Evolutionary conservation across 64 coral and sea anemone genomes (phyloP).

Genomic region (Montipora sp.): DNA sequence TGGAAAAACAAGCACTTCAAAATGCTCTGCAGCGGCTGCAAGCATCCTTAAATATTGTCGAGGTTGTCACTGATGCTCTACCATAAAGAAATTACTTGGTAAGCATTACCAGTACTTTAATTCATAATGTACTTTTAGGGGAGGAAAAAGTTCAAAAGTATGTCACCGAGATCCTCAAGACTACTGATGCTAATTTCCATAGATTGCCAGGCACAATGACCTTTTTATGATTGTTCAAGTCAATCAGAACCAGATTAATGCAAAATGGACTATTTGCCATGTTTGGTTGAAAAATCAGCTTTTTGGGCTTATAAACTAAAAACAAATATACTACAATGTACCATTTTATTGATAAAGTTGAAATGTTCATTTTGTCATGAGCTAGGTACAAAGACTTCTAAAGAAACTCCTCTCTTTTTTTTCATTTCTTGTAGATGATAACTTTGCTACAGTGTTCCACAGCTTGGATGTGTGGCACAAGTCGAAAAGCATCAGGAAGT

Average conservation of each 20-base stretch:
- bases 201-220: not conserved
- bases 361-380: not conserved
- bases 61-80: not conserved
- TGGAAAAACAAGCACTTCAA: not conserved
- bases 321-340: not conserved
- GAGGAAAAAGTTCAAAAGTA: not conserved
- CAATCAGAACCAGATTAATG: not conserved
- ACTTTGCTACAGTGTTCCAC: slow-evolving; percentile 7
- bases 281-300: not conserved
- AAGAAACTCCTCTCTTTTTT: not conserved
- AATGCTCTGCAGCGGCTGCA: not conserved
- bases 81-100: not conserved
- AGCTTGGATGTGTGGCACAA: slow-evolving; percentile 9
- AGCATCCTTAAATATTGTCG: not conserved
- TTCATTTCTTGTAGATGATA: not conserved
- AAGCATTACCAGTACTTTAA: not conserved
- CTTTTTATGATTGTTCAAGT: not conserved
- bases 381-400: not conserved
- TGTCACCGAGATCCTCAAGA: not conserved
- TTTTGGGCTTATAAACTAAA: not conserved
- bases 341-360: not conserved
- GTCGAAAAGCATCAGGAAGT: slow-evolving; percentile 12
- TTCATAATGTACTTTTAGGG: not conserved
- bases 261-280: not conserved
- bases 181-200: no score